A percentile compares a stretch with the other conserved stretches of the same genome.
These are phyloP conservation scores for Spongia lamella DNA, from an alignment of 37 sponge, comb jelly and placozoan genomes.

Conservation along the genomic window DNA sequence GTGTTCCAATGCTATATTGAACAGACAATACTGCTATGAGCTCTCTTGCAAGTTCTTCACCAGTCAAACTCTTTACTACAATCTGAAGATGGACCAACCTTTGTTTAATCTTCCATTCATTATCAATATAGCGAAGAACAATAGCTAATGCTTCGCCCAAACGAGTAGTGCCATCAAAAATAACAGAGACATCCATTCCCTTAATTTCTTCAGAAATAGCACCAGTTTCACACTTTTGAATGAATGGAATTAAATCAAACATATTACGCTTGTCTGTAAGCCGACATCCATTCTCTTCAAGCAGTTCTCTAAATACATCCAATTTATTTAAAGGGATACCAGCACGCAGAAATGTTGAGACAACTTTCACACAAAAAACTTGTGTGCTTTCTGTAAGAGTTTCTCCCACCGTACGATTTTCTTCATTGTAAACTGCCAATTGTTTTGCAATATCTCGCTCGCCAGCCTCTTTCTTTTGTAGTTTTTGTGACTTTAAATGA, in stretches of 20 bases:
- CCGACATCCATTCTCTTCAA: background rate
- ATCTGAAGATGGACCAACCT: background rate
- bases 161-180: background rate
- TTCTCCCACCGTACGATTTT: background rate
- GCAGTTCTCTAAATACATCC: background rate
- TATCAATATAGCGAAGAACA: background rate
- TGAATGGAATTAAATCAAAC: slow-evolving; percentile 1
- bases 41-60: background rate
- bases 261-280: slow-evolving; percentile 1
- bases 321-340: slow-evolving; percentile 3
- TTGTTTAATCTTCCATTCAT: slow-evolving; percentile 8
- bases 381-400: background rate
- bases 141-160: slow-evolving; percentile 10
- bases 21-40: background rate
- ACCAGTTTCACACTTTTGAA: background rate
- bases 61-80: background rate
- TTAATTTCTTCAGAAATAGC: background rate
- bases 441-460: background rate
- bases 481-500: too few relatives aligned
- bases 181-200: background rate
- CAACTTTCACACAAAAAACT: slow-evolving; percentile 1
- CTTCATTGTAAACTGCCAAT: background rate
- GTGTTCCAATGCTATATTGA: background rate
- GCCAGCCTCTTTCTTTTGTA: background rate
- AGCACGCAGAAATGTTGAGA: slow-evolving; percentile 1